phyloP scores from a whole-genome alignment of 1,140 invertebrate genomes.

The Eumeta japonica region DNA sequence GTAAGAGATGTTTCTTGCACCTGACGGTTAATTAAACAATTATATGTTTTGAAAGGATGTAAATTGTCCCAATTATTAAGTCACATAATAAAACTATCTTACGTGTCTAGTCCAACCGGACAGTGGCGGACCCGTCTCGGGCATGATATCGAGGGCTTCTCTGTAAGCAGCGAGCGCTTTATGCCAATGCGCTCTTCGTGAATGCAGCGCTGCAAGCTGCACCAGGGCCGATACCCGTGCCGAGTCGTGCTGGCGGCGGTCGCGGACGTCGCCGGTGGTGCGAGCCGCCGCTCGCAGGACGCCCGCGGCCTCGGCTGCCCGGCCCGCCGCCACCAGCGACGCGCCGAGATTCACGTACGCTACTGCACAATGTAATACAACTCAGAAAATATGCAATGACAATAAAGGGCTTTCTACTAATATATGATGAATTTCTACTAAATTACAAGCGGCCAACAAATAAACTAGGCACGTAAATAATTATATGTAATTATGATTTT shows the following conservation, averaged over 20 bases:
- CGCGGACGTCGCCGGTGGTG: constrained; percentile 84
- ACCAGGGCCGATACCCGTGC: constrained; percentile 88
- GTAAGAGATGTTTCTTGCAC: no score
- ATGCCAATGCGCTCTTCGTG: constrained; percentile 80
- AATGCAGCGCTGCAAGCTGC: constrained; percentile 86
- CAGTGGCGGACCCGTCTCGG: constrained; percentile 48
- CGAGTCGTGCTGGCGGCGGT: constrained; percentile 84
- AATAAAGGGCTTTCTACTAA: background rate
- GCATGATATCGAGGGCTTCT: constrained; percentile 80
- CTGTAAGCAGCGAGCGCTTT: constrained; percentile 86
- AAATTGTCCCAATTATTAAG: no score
- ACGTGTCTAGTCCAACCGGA: constrained; percentile 47
- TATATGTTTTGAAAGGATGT: no score
- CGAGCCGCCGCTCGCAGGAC: constrained; percentile 79
- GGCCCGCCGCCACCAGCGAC: constrained; percentile 77
- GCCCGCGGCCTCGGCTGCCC: constrained; percentile 79
- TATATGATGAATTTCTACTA: no score
- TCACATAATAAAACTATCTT: no score
- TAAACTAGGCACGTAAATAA: no score
- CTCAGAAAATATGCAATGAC: constrained; percentile 8
- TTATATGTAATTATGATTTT: no score
- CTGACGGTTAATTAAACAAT: no score
- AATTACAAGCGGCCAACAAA: no score
- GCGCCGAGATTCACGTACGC: constrained; percentile 93
- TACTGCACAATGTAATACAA: constrained; percentile 75